Evolutionary conservation across 2,113 vertebrate species (phyloP).

Genomic region (Colinus virginianus): DNA sequence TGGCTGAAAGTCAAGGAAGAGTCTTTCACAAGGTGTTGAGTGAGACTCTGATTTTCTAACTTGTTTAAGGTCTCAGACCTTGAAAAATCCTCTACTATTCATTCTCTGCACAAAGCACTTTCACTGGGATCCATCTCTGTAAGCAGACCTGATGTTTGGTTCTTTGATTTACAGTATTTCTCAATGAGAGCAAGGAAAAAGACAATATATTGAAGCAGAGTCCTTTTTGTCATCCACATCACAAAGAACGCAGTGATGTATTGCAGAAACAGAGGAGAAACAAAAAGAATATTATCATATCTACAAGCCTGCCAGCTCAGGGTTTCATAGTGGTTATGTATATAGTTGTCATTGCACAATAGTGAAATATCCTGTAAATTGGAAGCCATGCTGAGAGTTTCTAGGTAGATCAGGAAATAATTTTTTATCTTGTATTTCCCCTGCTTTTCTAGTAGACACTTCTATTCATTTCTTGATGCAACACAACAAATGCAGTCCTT

Average conservation of each 20-base stretch:
- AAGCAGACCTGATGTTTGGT: background rate
- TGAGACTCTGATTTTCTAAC: background rate
- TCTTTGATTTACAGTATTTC: conserved; percentile 23
- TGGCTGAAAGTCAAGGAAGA: background rate
- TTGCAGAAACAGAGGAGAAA: background rate
- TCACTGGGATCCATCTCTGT: background rate
- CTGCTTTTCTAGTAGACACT: background rate
- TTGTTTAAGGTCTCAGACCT: background rate
- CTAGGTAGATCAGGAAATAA: background rate
- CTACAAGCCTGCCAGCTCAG: background rate
- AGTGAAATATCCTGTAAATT: background rate
- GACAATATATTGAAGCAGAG: background rate
- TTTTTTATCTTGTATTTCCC: background rate
- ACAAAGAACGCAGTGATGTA: background rate
- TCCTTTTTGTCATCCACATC: background rate
- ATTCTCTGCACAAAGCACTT: background rate
- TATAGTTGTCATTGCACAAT: background rate
- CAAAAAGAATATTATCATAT: background rate
- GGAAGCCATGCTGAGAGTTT: background rate
- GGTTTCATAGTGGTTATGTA: background rate
- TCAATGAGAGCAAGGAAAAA: background rate
- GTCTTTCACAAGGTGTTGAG: background rate
- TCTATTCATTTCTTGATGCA: background rate
- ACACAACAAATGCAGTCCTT: background rate
- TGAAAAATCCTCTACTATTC: background rate